Evolutionary conservation across 1,140 invertebrate species (phyloP).

Genomic region (Drosophila tristis): DNA sequence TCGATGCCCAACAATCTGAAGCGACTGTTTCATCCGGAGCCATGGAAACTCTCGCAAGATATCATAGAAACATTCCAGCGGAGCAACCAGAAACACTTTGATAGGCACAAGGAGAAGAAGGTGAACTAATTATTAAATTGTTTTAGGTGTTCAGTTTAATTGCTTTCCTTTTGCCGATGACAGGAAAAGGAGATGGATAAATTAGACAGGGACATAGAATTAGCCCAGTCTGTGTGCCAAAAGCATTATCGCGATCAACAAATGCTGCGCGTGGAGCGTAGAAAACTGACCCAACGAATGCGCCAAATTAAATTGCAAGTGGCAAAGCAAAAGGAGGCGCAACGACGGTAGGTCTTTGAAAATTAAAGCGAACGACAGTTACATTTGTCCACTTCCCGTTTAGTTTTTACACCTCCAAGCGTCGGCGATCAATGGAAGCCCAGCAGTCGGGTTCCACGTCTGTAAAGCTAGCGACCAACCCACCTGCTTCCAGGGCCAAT

Average conservation of each 20-base stretch:
- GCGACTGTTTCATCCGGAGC: conserved; percentile 62
- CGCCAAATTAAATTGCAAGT: conserved; percentile 14
- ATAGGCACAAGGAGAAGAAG: conserved; percentile 29
- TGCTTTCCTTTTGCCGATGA: not conserved
- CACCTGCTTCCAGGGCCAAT: not conserved
- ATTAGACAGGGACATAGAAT: conserved; percentile 10
- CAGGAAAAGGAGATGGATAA: conserved; percentile 12
- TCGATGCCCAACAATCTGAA: conserved; percentile 53
- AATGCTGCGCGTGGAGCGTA: conserved; percentile 18
- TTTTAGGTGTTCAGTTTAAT: too few relatives aligned
- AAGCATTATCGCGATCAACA: conserved; percentile 5
- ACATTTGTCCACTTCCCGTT: too few relatives aligned
- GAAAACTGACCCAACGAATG: not conserved
- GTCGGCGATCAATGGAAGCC: not conserved
- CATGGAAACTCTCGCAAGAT: conserved; percentile 37
- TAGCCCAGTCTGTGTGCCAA: conserved; percentile 23
- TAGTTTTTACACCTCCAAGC: not conserved
- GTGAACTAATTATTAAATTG: conserved; percentile 7
- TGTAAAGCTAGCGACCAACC: too few relatives aligned
- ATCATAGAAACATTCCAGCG: conserved; percentile 47
- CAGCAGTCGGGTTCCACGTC: too few relatives aligned
- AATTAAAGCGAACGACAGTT: not conserved
- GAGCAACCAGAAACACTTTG: conserved; percentile 35
- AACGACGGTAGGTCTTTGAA: conserved; percentile 3
- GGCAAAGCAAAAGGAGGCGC: not conserved